Evolutionary conservation across 2,888 invertebrate species (phyloP), one percentile per base, ranked within the genome.

Genomic region (Agonopterix heracliana): DNA sequence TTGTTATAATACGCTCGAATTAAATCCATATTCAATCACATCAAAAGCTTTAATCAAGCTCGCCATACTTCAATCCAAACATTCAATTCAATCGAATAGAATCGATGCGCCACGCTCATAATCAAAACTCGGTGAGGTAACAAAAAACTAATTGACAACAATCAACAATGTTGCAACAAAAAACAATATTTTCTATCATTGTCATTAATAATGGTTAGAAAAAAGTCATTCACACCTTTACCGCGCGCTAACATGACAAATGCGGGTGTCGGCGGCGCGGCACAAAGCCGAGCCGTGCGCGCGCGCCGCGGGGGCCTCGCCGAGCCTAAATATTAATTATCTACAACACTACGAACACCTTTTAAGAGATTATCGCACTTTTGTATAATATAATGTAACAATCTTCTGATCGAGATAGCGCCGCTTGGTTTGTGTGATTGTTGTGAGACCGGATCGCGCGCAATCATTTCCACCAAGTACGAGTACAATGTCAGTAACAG

Each of bases 81-180:
- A 85, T 78, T 80, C 74, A 76, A 82, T 84, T 82, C 78, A 77
- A 78, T 75, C 72, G 63, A 69, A 74, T 68, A 65, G 68, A 83
- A 79, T 80, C 77, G 80, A 83, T 84, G 80, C 60, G 78, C 75
- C 70, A 79, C 78, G 82, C 77, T 78, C 66, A 69, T 74, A 78
- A 81, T 78, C 75, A 74, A 76, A 80, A 71, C 67, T 68, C 63
- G 64, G 61, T 68, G 73, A 67, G 68, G 64, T 66, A 73, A 81
- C 80, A 85, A 84, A 85, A 85, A 85, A 79, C 78, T 83, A 86
- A 87, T 84, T 86, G 87, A 85, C 83, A 83, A 84, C 84, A 85
- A 87, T 85, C 86, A 84, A 81, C 80, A 79, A 66, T 76, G 76
- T 74, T 76, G 76, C 71, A 78, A 79, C 74, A 85, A 86, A 83